Evolutionary conservation across 1,140 invertebrate genomes (phyloP).

Genomic region (Drosophila repletoides): DNA sequence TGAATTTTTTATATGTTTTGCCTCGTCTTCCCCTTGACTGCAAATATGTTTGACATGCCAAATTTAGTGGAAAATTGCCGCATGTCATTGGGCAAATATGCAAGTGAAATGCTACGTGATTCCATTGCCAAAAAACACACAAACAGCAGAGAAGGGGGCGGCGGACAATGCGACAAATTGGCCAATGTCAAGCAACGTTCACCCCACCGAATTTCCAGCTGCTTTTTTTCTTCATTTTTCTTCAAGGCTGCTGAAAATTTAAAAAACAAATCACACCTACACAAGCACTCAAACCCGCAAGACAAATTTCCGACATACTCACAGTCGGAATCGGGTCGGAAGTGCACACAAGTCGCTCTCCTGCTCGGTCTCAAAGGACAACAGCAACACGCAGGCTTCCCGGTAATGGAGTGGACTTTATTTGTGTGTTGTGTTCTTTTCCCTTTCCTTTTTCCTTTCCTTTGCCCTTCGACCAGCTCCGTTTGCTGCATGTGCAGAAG

Average conservation of each 20-base stretch:
- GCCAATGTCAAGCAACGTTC: slow-evolving; percentile 23
- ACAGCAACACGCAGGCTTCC: slow-evolving; percentile 29
- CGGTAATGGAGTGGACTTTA: slow-evolving; percentile 77
- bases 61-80: slow-evolving; percentile 80
- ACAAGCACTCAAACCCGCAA: slow-evolving; percentile 35
- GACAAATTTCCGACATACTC: slow-evolving; percentile 62
- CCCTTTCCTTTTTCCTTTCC: too few relatives aligned
- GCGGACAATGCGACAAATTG: slow-evolving; percentile 65
- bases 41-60: slow-evolving; percentile 77
- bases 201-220: slow-evolving; percentile 21
- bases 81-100: slow-evolving; percentile 71
- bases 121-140: slow-evolving; percentile 59
- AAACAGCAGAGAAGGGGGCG: slow-evolving; percentile 4
- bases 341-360: slow-evolving; percentile 49
- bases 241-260: slow-evolving; percentile 48
- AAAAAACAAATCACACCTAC: slow-evolving; percentile 79
- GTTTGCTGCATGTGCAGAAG: slow-evolving; percentile 39
- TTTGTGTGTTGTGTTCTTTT: slow-evolving; percentile 62
- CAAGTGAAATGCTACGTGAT: slow-evolving; percentile 74
- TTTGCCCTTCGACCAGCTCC: background rate
- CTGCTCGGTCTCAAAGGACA: slow-evolving; percentile 33
- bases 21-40: background rate
- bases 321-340: slow-evolving; percentile 11
- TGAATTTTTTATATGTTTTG: slow-evolving; percentile 69
- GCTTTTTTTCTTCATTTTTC: slow-evolving; percentile 14